phyloP scores from a whole-genome alignment of 1,140 invertebrate genomes.

The Procambarus virginalis region DNA sequence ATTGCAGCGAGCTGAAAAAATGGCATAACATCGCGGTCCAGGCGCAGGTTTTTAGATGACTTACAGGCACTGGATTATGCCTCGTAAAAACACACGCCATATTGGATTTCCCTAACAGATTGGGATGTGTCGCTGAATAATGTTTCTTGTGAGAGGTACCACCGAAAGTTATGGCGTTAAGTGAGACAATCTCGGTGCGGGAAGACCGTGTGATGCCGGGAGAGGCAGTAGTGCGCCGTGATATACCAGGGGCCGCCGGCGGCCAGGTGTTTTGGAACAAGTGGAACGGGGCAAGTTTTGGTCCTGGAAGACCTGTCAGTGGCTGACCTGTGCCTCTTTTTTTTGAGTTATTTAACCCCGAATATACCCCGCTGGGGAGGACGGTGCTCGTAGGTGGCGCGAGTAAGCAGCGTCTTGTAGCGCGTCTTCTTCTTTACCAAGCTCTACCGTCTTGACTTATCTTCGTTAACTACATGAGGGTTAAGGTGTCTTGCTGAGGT shows the following conservation, averaged over 20 bases:
- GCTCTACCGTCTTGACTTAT: neutral
- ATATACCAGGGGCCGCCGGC: neutral
- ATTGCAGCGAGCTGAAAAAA: neutral
- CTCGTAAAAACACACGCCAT: conserved; percentile 62
- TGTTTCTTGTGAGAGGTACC: conserved; percentile 28
- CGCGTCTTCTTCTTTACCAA: neutral
- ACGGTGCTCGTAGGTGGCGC: no score
- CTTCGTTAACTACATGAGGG: no score
- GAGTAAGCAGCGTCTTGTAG: no score
- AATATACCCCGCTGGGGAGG: neutral
- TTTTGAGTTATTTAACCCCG: no score
- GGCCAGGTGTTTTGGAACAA: neutral
- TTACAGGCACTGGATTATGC: conserved; percentile 51
- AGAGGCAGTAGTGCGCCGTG: neutral
- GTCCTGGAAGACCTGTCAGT: conserved; percentile 1
- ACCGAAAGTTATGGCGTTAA: neutral
- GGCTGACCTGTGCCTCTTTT: neutral
- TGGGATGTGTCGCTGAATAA: conserved; percentile 39
- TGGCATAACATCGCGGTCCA: neutral
- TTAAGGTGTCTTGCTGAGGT: neutral
- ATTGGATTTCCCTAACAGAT: conserved; percentile 63
- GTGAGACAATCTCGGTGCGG: neutral
- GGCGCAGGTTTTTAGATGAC: conserved; percentile 61
- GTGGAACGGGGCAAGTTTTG: neutral
- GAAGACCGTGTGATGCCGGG: neutral